Evolutionary conservation across 2,797 vertebrate species (phyloP).

Genomic region (Typhlichthys eigenmanni): DNA sequence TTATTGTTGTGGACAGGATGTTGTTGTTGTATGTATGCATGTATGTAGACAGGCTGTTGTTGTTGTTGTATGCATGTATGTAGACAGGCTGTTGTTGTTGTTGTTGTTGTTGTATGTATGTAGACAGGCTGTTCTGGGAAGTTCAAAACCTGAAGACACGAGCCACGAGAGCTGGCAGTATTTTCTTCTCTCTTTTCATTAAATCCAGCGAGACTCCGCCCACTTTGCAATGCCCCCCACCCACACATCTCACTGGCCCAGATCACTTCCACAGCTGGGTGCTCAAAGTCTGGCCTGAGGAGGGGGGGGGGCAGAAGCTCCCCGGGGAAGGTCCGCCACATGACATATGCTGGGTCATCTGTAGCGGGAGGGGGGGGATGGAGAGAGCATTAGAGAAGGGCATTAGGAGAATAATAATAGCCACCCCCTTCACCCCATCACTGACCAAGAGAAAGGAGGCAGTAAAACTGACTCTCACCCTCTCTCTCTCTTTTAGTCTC

Average conservation of each 20-base stretch:
- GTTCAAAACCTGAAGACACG: too few species aligned
- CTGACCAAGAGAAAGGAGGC: slow-evolving; percentile 6
- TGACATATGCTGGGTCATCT: slow-evolving; percentile 96
- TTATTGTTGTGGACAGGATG: neutral
- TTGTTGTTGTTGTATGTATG: too few species aligned
- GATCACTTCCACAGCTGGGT: slow-evolving; percentile 97
- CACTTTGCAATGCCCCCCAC: neutral
- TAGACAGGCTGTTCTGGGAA: too few species aligned
- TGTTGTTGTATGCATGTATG: too few species aligned
- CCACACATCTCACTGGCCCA: slow-evolving; percentile 46
- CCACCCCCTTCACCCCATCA: too few species aligned
- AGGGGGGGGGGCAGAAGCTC: slow-evolving; percentile 78
- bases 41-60: too few species aligned
- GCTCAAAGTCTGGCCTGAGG: slow-evolving; percentile 94
- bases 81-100: too few species aligned
- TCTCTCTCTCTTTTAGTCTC: neutral
- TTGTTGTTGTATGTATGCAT: too few species aligned
- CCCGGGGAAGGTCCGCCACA: slow-evolving; percentile 80
- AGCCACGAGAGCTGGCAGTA: too few species aligned
- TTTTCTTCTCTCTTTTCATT: too few species aligned
- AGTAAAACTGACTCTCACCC: neutral
- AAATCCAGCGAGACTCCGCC: neutral
- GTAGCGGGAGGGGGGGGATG: slow-evolving; percentile 6
- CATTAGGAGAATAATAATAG: slow-evolving; percentile 2
- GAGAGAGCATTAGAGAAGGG: neutral